These are phyloP conservation scores for Amniataba percoides DNA, from an alignment of 2,797 vertebrate species.

Conservation along the genomic window DNA sequence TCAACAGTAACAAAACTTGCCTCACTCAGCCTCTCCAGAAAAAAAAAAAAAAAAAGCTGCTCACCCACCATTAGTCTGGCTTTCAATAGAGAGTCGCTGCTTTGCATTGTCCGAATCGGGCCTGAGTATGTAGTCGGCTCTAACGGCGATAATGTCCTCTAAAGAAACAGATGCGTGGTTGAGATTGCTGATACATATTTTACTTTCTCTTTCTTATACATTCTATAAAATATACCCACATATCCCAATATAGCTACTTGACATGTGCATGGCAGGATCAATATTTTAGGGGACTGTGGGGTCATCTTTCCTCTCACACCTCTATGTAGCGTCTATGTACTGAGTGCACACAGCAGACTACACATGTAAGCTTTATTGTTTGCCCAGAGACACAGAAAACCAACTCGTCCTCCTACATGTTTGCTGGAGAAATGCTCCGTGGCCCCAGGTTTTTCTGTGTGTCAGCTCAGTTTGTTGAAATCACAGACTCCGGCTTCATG, in stretches of 20 bases:
- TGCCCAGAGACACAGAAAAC: not conserved
- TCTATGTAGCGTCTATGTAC: not conserved
- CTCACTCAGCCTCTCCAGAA: constrained; percentile 14
- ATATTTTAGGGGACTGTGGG: not conserved
- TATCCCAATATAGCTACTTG: not conserved
- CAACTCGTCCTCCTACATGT: not conserved
- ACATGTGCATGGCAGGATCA: not conserved
- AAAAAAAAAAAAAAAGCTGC: constrained; percentile 28
- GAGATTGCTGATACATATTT: not conserved
- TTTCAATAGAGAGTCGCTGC: constrained; percentile 35
- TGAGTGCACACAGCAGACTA: not conserved
- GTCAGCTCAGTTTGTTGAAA: not conserved
- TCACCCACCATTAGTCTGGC: constrained; percentile 54
- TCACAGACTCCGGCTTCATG: not conserved
- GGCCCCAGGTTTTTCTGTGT: not conserved
- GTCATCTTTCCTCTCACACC: constrained; percentile 3
- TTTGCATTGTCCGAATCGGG: constrained; percentile 28
- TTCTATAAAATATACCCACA: not conserved
- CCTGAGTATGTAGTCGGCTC: not conserved
- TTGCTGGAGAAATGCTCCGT: not conserved
- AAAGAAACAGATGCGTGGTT: not conserved
- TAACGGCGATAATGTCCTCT: not conserved
- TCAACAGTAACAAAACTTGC: constrained; percentile 34
- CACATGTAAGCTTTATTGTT: not conserved
- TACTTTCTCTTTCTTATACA: not conserved